phyloP scores from a whole-genome alignment of 1,140 invertebrate genomes.

The Triops longicaudatus region DNA sequence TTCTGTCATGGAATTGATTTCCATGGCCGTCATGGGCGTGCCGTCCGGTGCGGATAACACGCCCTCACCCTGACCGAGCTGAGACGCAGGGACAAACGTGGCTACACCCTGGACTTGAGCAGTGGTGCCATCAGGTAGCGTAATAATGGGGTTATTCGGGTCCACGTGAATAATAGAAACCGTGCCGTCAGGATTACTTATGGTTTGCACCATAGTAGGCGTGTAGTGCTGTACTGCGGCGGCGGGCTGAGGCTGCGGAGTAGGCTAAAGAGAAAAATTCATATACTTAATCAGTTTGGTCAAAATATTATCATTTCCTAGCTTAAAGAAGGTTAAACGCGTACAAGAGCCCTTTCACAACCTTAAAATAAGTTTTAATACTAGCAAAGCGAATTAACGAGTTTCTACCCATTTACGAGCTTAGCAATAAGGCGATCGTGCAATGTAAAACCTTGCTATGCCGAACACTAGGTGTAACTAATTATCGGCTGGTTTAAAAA shows the following conservation, averaged over 20 bases:
- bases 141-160: constrained; percentile 87
- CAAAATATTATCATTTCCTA: too few species aligned
- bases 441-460: too few species aligned
- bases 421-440: too few species aligned
- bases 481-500: too few species aligned
- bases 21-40: constrained; percentile 56
- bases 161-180: constrained; percentile 94
- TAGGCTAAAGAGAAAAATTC: constrained; percentile 11
- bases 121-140: constrained; percentile 88
- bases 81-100: constrained; percentile 26
- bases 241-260: background rate
- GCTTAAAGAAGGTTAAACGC: too few species aligned
- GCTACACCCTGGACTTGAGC: constrained; percentile 86
- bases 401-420: too few species aligned
- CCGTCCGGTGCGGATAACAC: constrained; percentile 48
- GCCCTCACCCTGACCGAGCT: constrained; percentile 21
- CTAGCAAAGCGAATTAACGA: too few species aligned
- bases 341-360: too few species aligned
- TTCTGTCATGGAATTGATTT: constrained; percentile 78
- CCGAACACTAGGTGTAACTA: too few species aligned
- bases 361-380: too few species aligned
- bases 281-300: too few species aligned
- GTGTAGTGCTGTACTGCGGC: constrained; percentile 49
- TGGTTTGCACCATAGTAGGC: constrained; percentile 87
- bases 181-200: constrained; percentile 91